Evolutionary conservation across 2,888 invertebrate species (phyloP).

Genomic region (Macropis europaea): DNA sequence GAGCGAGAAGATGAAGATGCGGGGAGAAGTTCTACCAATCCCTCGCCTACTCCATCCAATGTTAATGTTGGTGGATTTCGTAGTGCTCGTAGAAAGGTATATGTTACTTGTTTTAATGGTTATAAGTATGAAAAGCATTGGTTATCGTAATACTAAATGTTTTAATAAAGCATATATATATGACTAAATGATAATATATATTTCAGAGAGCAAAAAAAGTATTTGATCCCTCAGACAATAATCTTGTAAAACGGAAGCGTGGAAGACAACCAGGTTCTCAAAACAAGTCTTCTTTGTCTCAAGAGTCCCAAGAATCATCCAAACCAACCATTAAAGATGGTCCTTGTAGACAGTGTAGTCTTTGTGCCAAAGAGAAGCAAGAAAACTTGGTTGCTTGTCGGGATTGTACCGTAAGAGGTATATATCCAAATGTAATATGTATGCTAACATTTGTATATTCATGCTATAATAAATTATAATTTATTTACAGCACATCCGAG

Average conservation of each 20-base stretch:
- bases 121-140: background rate
- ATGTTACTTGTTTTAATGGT: background rate
- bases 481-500: constrained; percentile 83
- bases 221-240: constrained; percentile 92
- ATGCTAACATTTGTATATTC: constrained; percentile 7
- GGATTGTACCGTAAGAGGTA: constrained; percentile 87
- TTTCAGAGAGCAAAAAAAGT: constrained; percentile 89
- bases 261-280: constrained; percentile 85
- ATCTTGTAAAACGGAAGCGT: constrained; percentile 87
- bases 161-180: background rate
- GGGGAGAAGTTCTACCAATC: constrained; percentile 80
- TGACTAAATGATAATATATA: background rate
- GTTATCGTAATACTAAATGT: background rate
- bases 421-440: constrained; percentile 19
- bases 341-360: constrained; percentile 74
- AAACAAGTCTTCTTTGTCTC: constrained; percentile 81
- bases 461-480: background rate
- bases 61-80: constrained; percentile 73
- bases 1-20: constrained; percentile 81
- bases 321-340: constrained; percentile 70
- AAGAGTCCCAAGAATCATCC: constrained; percentile 70
- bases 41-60: constrained; percentile 76
- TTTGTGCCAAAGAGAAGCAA: constrained; percentile 76
- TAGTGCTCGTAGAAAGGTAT: constrained; percentile 77
- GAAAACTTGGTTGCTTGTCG: constrained; percentile 86